Conservation (phyloP, 2,888 invertebrate genomes). For the Antheraea assamensis region DNA sequence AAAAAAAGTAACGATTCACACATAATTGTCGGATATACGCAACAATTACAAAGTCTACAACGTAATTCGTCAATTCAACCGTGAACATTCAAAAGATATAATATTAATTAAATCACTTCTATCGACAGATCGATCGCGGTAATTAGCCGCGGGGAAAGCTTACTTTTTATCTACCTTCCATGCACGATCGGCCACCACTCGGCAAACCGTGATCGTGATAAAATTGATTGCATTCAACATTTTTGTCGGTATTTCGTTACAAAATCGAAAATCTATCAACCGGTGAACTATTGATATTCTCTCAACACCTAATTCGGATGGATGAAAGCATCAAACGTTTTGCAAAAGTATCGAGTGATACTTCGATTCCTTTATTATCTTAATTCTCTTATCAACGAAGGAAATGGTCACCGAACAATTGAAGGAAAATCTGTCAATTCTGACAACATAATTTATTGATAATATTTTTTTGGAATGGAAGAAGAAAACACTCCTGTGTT, state of each 20-base stretch:
- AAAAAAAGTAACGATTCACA: too few relatives aligned
- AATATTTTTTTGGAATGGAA: too few relatives aligned
- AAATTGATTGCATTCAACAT: constrained; percentile 7
- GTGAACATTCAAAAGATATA: background rate
- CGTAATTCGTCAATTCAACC: background rate
- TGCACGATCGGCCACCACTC: constrained; percentile 19
- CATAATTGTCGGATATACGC: background rate
- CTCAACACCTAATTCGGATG: background rate
- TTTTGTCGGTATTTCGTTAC: constrained; percentile 7
- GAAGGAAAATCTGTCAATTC: too few relatives aligned
- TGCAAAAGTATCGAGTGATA: background rate
- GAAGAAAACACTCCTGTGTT: too few relatives aligned
- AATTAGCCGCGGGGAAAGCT: constrained; percentile 19
- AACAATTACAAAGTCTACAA: background rate
- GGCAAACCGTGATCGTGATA: constrained; percentile 9
- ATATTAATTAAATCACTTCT: constrained; percentile 12
- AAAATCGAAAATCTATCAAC: background rate
- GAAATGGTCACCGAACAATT: too few relatives aligned
- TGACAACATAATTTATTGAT: too few relatives aligned
- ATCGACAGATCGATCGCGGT: constrained; percentile 14
- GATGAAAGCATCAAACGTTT: background rate
- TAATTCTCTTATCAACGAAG: too few relatives aligned
- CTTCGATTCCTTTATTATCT: too few relatives aligned
- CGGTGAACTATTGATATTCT: background rate
- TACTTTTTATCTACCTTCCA: constrained; percentile 17